Percentiles rank a stretch among this genome's conserved stretches.
Conservation (phyloP, 2,888 invertebrate genomes). For the Netelia melanura region DNA sequence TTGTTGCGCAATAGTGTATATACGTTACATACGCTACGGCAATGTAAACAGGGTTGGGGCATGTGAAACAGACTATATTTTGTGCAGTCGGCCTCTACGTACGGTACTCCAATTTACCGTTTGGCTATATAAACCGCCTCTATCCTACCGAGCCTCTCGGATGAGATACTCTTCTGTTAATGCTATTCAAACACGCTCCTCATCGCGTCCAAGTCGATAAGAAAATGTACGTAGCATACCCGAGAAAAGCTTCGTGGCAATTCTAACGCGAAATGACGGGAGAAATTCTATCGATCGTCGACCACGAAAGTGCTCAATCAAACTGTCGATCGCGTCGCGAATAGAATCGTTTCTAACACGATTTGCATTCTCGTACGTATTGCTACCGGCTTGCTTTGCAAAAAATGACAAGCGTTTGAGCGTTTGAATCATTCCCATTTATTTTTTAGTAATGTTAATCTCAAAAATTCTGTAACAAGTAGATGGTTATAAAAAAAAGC, state of each 20-base stretch:
- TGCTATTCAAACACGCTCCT: conserved; percentile 33
- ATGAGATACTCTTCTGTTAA: conserved; percentile 40
- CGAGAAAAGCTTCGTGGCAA: neutral
- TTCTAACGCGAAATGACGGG: conserved; percentile 13
- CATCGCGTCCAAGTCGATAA: neutral
- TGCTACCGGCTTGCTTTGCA: neutral
- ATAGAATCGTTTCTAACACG: neutral
- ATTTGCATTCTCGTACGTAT: neutral
- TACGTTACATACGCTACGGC: neutral
- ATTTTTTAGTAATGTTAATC: neutral
- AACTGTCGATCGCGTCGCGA: neutral
- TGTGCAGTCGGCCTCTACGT: conserved; percentile 44
- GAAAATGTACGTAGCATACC: neutral
- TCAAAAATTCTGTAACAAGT: no score
- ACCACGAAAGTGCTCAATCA: neutral
- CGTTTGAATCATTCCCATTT: neutral
- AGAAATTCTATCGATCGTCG: conserved; percentile 20
- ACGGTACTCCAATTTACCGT: conserved; percentile 51
- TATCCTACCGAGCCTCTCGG: neutral
- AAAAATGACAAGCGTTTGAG: neutral
- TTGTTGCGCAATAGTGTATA: conserved; percentile 41
- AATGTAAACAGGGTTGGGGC: conserved; percentile 1
- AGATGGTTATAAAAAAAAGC: no score
- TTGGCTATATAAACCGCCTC: conserved; percentile 1
- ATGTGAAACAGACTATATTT: conserved; percentile 35